Base-by-base conservation (phyloP, 2,888 invertebrate genomes). In the Nephrocerus scutellatus region DNA sequence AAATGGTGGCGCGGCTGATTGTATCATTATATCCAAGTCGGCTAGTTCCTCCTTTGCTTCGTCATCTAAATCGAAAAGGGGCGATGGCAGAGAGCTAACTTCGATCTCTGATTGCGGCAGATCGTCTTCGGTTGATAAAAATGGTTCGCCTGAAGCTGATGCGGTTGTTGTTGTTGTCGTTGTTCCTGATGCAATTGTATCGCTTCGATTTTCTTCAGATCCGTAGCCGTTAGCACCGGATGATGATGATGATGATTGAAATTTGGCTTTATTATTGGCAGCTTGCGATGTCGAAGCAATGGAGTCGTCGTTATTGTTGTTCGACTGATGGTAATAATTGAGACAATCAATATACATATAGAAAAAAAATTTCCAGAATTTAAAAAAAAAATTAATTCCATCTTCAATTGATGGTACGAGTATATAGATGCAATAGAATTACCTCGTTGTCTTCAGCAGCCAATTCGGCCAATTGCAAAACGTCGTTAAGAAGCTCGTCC, bases 401-500 rank as follows among this genome's bases (percentile, higher is more conserved):
- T 14, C 6, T 21, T 32, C 10, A 24, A 34, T 5, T 8, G 24
- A 24, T 6, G 4, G 25, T 23, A 20, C n/a, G 4, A 20, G 31
- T 20, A 19, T 18, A 10, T 10, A 9, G 30, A 13, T 5, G 18
- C 9, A 34, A 34, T 6, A 29, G 13, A 13, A 46, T 51, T 50
- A 65, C 66, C 54, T 62, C 63, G 50, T 53, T 52, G 36, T 55
- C 53, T 30, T 41, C 48, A 12, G 46, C 47, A 34, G 50, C 53
- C 39, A 66, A 59, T 48, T 59, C 60, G 36, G 61, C 55, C 51
- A 66, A 60, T 51, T 64, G 62, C 44, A 67, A 52, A 47, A 66
- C 68, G 59, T 67, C 68, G 55, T 67, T 60, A 40, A 67, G 54
- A 47, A 67, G 51, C 39, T 66, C 66, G 56, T 66, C 66, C 53